Evolutionary conservation across 92 coral and sea anemone genomes (phyloP).

Genomic region (Palythoa grandiflora): DNA sequence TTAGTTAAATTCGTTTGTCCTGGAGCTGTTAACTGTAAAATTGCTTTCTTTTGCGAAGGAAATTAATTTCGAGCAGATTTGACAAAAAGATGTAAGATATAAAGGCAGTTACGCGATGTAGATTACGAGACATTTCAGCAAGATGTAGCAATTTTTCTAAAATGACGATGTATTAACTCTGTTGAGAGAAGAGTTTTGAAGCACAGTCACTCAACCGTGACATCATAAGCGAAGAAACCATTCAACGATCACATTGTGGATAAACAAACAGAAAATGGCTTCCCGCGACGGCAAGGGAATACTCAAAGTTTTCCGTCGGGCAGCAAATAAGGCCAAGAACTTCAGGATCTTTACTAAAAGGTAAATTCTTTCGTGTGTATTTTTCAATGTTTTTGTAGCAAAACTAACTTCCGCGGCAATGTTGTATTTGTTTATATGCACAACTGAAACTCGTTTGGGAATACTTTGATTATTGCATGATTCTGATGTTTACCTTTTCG

Average conservation of each 20-base stretch:
- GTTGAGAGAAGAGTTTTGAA: slow-evolving; percentile 29
- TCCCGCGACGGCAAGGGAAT: slow-evolving; percentile 64
- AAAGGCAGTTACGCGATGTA: neutral
- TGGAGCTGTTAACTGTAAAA: slow-evolving; percentile 10
- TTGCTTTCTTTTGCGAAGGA: slow-evolving; percentile 1
- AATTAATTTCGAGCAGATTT: slow-evolving; percentile 21
- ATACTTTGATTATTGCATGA: neutral
- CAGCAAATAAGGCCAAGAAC: slow-evolving; percentile 86
- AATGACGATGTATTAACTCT: neutral
- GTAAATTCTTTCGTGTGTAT: slow-evolving; percentile 36
- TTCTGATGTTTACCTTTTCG: neutral
- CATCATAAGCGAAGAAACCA: neutral
- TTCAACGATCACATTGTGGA: neutral
- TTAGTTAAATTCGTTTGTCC: slow-evolving; percentile 7
- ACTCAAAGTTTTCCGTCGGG: slow-evolving; percentile 77
- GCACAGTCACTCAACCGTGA: slow-evolving; percentile 19
- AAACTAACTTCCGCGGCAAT: neutral
- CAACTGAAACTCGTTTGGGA: neutral
- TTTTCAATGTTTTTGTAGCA: neutral
- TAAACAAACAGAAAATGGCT: slow-evolving; percentile 52
- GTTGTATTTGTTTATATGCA: neutral
- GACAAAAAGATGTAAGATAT: neutral
- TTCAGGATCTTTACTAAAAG: slow-evolving; percentile 85
- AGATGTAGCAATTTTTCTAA: neutral
- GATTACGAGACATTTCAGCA: neutral